A percentile compares a stretch with the other conserved stretches of the same genome.
Conservation (phyloP, 2,797 vertebrate genomes). For the Aviceda leuphotes region DNA sequence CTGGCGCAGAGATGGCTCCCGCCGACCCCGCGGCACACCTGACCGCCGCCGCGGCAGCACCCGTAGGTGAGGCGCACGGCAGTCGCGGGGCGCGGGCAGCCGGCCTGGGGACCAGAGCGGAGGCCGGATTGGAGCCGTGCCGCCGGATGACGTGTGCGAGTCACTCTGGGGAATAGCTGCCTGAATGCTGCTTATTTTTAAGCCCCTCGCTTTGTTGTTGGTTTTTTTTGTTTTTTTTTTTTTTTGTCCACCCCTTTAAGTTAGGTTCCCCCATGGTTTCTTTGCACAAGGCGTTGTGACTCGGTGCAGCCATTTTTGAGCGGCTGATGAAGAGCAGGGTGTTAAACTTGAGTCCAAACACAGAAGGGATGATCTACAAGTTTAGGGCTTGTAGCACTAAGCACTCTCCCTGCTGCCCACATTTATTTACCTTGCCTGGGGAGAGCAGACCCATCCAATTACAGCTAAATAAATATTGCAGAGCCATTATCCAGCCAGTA, state of each 20-base stretch:
- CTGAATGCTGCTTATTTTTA: neutral
- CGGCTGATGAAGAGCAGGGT: neutral
- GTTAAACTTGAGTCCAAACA: neutral
- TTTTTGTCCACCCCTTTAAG: neutral
- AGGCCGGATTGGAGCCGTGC: neutral
- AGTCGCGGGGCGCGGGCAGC: neutral
- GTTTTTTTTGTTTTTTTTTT: too few species aligned
- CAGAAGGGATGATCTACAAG: too few species aligned
- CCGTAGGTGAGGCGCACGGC: constrained; percentile 39
- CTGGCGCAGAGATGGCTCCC: neutral
- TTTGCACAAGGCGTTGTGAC: neutral
- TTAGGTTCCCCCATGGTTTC: neutral
- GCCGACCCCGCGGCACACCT: neutral
- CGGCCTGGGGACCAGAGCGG: neutral
- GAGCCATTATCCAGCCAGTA: neutral
- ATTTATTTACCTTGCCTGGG: neutral
- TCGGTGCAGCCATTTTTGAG: neutral
- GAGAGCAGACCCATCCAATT: neutral
- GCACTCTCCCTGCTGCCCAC: neutral
- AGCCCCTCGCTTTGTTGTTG: neutral
- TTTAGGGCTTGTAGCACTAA: neutral
- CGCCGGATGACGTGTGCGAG: neutral
- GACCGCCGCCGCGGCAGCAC: constrained; percentile 2
- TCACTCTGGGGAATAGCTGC: neutral
- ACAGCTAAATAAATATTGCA: neutral